phyloP scores from a whole-genome alignment of 2,113 vertebrate species.

The Onychostoma macrolepis region DNA sequence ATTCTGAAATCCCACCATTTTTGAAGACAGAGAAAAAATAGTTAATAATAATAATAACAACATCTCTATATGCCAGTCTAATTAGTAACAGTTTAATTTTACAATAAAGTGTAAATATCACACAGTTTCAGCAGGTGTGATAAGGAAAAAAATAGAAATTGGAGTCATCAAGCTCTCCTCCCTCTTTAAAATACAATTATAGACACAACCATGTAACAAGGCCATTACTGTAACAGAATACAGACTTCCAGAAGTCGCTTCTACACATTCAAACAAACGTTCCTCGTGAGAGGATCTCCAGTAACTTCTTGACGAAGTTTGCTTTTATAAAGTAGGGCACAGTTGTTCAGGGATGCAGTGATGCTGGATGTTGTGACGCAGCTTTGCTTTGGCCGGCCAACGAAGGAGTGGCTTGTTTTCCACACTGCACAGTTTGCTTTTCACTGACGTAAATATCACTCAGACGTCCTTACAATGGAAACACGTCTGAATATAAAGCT shows the following conservation, averaged over 20 bases:
- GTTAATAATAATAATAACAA: constrained; percentile 26
- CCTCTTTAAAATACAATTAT: constrained; percentile 58
- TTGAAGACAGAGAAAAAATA: background rate
- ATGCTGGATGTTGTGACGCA: background rate
- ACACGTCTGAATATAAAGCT: constrained; percentile 37
- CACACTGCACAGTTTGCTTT: constrained; percentile 1
- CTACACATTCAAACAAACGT: background rate
- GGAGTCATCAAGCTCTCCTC: no score
- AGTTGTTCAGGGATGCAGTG: background rate
- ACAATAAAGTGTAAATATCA: constrained; percentile 15
- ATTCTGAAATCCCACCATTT: background rate
- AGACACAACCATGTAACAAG: constrained; percentile 58
- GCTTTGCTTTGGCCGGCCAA: constrained; percentile 3
- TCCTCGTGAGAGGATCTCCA: background rate
- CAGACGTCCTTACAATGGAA: constrained; percentile 54
- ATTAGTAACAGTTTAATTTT: background rate
- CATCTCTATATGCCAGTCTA: background rate
- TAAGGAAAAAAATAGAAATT: no score
- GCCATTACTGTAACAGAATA: constrained; percentile 20
- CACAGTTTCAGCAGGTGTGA: background rate
- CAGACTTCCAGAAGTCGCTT: background rate
- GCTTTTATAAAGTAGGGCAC: background rate
- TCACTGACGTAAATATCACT: constrained; percentile 51
- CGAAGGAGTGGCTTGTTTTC: constrained; percentile 23
- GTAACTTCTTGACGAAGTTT: background rate